Evolutionary conservation across 2,797 vertebrate genomes (phyloP).

Genomic region (Etheostoma perlongum): DNA sequence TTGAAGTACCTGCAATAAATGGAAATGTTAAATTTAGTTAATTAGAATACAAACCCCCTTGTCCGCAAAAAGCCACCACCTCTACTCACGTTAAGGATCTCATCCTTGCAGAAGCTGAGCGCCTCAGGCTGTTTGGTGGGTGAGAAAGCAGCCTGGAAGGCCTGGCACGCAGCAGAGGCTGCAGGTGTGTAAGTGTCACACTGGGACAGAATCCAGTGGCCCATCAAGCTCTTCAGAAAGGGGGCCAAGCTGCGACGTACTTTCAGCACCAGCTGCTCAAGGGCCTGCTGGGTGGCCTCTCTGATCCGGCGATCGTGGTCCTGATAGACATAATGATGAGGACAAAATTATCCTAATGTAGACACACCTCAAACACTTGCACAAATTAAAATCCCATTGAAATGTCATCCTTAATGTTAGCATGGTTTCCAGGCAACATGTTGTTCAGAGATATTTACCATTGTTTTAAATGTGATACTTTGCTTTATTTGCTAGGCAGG

Average conservation of each 20-base stretch:
- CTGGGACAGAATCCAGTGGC: slow-evolving; percentile 96
- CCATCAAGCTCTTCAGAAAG: slow-evolving; percentile 96
- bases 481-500: background rate
- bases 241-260: slow-evolving; percentile 96
- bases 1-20: slow-evolving; percentile 88
- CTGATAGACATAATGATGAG: slow-evolving; percentile 73
- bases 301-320: slow-evolving; percentile 96
- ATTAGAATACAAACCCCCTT: background rate
- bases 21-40: background rate
- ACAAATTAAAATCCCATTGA: background rate
- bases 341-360: slow-evolving; percentile 4
- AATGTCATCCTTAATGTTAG: background rate
- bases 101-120: slow-evolving; percentile 95
- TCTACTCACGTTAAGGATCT: slow-evolving; percentile 92
- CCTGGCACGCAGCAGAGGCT: slow-evolving; percentile 91
- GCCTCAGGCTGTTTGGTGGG: slow-evolving; percentile 94
- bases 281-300: slow-evolving; percentile 96
- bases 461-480: background rate
- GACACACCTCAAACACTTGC: slow-evolving; percentile 1
- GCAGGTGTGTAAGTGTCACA: slow-evolving; percentile 95
- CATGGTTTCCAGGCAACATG: background rate
- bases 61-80: background rate
- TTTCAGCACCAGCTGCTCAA: slow-evolving; percentile 95
- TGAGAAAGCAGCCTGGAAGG: slow-evolving; percentile 96
- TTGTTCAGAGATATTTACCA: background rate